Evolutionary conservation across 2,113 vertebrate genomes (phyloP), one percentile per base, ranked within the genome.

Genomic region (Nothoprocta perdicaria): DNA sequence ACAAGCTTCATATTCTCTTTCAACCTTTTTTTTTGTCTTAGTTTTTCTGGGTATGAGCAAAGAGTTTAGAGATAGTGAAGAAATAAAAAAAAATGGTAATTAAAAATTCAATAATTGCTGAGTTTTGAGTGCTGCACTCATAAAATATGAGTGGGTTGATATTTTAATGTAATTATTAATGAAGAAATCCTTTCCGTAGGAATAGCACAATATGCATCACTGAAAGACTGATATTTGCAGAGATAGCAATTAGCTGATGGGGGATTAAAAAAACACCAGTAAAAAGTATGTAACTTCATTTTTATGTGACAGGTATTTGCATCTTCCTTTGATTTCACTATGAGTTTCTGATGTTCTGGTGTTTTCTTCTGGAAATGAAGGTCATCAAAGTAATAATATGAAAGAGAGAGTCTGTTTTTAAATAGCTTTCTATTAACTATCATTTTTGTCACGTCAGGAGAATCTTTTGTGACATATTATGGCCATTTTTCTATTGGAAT

Each of bases 221-320:
- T 91, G 79, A 93, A 89, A 94, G 85, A 89, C 63, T 82, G 89
- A 17, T 77, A 73, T 85, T 96, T 91, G 91, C 55, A 87, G 72
- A 2, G 2, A 68, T 33, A 85, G 85, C 27, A 89, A 92, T 92
- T 88, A 92, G 83, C 82, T 74, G 57, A 60, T 50, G 31, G 45
- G 50, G 87, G 85, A 67, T 74, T 91, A 63, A 55, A 92, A 94
- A 92, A 89, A 69, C 60, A 82, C 18, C 4, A 0, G 16, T 76
- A 74, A 90, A 90, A 90, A 4, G 3, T 73, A 50, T 67, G 63
- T 74, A 60, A 92, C 60, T 75, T 82, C 69, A 72, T 82, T 93
- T 90, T 89, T 75, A 87, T 22, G 52, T n/a, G 58, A 76, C 60
- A 88, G 48, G 35, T 79, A 92, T 91, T 43, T 46, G 15, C 71